Evolutionary conservation across 2,113 vertebrate genomes (phyloP).

Genomic region (Lanius ludovicianus): DNA sequence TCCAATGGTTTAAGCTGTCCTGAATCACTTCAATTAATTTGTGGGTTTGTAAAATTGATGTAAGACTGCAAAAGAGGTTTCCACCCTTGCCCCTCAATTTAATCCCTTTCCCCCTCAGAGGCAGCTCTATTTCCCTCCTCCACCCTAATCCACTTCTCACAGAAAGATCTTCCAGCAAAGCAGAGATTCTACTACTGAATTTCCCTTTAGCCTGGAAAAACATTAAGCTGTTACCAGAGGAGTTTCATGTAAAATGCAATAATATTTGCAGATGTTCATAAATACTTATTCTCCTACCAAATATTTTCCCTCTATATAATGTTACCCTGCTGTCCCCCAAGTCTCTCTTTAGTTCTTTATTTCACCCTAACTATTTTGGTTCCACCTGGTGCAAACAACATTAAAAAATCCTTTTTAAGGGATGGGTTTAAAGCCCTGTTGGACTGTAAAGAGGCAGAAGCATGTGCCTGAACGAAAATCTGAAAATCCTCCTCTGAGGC

Average conservation of each 20-base stretch:
- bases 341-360: background rate
- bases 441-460: background rate
- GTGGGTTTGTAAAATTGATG: background rate
- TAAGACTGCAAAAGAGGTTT: background rate
- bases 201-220: background rate
- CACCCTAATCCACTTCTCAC: background rate
- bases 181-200: background rate
- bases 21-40: constrained; percentile 1
- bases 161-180: background rate
- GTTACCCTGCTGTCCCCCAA: background rate
- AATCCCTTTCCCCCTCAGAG: background rate
- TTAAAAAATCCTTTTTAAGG: background rate
- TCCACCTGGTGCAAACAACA: background rate
- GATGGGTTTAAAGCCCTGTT: background rate
- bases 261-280: background rate
- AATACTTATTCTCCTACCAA: background rate
- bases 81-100: background rate
- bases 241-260: background rate
- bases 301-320: background rate
- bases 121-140: background rate
- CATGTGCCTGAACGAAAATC: background rate
- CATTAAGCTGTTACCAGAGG: background rate
- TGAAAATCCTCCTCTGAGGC: background rate
- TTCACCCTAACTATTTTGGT: background rate
- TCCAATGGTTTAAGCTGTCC: background rate